A percentile compares a stretch with the other conserved stretches of the same genome.
Conservation (phyloP, 2,113 vertebrate species). For the Phrynosoma blainvillii region DNA sequence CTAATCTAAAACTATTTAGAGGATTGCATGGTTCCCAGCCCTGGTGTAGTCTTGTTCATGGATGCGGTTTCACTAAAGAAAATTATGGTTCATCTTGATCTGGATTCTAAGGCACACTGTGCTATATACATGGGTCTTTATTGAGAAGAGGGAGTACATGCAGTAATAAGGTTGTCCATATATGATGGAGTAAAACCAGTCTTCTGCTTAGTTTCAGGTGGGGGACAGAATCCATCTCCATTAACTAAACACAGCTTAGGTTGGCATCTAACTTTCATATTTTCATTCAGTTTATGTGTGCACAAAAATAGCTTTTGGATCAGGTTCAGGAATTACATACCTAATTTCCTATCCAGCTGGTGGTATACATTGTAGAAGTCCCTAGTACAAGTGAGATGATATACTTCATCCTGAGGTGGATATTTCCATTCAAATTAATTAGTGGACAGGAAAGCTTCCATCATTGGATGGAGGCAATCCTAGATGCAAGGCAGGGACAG, state of each 20-base stretch:
- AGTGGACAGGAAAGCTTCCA: background rate
- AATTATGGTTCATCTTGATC: slow-evolving; percentile 1
- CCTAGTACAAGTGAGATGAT: background rate
- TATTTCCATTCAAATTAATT: background rate
- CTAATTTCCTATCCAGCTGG: background rate
- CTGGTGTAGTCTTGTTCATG: slow-evolving; percentile 31
- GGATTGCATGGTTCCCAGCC: too few relatives aligned
- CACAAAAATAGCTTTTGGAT: background rate
- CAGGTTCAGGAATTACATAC: background rate
- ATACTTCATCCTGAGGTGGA: background rate
- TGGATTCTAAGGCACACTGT: too few relatives aligned
- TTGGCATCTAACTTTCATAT: background rate
- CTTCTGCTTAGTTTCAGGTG: background rate
- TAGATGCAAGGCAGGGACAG: background rate
- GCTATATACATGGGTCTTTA: background rate
- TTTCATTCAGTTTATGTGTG: background rate
- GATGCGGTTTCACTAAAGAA: slow-evolving; percentile 29
- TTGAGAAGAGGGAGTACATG: background rate
- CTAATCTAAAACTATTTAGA: background rate
- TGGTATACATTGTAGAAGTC: background rate
- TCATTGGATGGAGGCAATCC: too few relatives aligned
- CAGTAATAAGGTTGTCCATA: background rate
- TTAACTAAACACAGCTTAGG: background rate
- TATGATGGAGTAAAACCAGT: background rate
- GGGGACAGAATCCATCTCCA: background rate